phyloP scores from a whole-genome alignment of 2,888 invertebrate species.

The Caenorhabditis wallacei region DNA sequence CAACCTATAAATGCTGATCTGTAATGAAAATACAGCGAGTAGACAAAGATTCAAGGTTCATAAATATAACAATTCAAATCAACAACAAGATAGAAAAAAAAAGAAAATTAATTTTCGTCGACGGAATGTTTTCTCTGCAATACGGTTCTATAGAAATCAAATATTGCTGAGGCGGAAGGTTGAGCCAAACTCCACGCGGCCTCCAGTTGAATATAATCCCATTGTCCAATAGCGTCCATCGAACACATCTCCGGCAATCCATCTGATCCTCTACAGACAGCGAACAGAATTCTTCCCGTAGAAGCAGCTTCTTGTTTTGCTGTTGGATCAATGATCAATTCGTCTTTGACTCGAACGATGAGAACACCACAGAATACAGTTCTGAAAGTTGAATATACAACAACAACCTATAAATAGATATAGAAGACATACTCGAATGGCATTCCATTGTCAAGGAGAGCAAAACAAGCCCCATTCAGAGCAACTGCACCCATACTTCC shows the following conservation, averaged over 20 bases:
- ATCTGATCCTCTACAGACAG: conserved; percentile 42
- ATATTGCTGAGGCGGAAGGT: conserved; percentile 50
- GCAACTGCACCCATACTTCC: conserved; percentile 72
- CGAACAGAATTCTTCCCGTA: conserved; percentile 68
- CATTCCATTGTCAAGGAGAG: conserved; percentile 71
- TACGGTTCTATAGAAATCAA: conserved; percentile 53
- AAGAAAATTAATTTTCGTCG: conserved; percentile 31
- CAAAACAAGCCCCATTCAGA: conserved; percentile 69
- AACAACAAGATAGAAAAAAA: conserved; percentile 7
- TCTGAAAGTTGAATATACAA: conserved; percentile 40
- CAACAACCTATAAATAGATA: too few relatives aligned
- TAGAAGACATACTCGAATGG: conserved; percentile 57
- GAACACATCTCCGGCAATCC: conserved; percentile 47
- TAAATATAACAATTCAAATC: conserved; percentile 18
- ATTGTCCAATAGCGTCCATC: conserved; percentile 52
- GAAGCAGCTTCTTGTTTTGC: conserved; percentile 64
- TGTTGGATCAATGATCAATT: conserved; percentile 71
- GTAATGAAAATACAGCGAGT: too few relatives aligned
- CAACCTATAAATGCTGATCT: too few relatives aligned
- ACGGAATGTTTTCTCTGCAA: conserved; percentile 52
- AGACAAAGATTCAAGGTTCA: neutral
- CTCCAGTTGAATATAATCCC: conserved; percentile 48
- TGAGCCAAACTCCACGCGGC: conserved; percentile 51
- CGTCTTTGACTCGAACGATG: conserved; percentile 68
- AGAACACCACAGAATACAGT: conserved; percentile 72